Evolutionary conservation across 1,140 invertebrate species (phyloP).

Genomic region (Cydia amplana): DNA sequence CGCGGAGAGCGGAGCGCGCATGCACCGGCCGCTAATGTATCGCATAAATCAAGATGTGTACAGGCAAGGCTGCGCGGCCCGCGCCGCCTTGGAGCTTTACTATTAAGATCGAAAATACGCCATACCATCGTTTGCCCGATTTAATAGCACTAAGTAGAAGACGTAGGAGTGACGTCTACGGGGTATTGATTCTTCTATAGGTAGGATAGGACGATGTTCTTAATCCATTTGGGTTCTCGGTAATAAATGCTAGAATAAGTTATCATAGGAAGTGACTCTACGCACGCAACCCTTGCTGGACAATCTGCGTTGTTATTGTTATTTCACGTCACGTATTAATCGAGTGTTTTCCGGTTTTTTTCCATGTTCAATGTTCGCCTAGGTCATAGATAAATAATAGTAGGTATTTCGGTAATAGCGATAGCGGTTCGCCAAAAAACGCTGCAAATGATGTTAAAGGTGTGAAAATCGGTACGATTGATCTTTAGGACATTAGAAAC

Average conservation of each 20-base stretch:
- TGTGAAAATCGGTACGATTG: no score
- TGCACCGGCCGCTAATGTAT: conserved; percentile 49
- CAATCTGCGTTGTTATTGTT: no score
- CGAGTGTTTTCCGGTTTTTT: no score
- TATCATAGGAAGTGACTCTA: neutral
- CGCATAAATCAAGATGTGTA: conserved; percentile 48
- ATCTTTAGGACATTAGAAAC: no score
- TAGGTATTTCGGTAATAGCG: no score
- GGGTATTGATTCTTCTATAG: conserved; percentile 28
- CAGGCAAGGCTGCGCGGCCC: neutral
- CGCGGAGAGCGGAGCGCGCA: conserved; percentile 35
- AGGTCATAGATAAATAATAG: no score
- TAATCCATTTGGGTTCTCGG: conserved; percentile 21
- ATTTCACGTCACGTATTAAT: neutral
- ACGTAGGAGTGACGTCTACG: conserved; percentile 30
- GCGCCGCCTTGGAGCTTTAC: conserved; percentile 26
- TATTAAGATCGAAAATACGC: conserved; percentile 35
- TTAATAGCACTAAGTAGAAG: conserved; percentile 16
- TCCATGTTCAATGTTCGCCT: no score
- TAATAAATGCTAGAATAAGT: neutral
- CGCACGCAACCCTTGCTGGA: neutral
- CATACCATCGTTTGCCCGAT: neutral
- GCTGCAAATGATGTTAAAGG: no score
- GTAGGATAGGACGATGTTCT: conserved; percentile 15
- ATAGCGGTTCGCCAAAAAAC: no score